A percentile compares a stretch with the other conserved stretches of the same genome.
Evolutionary conservation across 2,888 invertebrate species (phyloP).

Genomic region (Catocala sponsa): DNA sequence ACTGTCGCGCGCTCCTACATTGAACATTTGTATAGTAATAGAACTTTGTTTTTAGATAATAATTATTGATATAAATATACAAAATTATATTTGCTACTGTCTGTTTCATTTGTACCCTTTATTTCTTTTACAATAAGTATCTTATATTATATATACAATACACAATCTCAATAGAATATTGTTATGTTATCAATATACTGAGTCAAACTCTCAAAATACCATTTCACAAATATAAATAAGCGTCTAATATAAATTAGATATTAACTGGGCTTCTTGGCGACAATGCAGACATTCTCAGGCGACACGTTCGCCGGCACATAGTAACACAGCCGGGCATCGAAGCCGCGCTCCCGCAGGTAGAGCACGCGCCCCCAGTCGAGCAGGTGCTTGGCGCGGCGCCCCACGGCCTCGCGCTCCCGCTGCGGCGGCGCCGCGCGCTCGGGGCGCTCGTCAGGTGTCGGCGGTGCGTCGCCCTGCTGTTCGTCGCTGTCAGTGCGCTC

Average conservation of each 20-base stretch:
- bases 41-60: conserved; percentile 70
- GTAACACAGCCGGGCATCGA: conserved; percentile 88
- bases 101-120: conserved; percentile 56
- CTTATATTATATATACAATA: neutral
- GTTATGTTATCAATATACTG: too few species aligned
- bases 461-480: too few species aligned
- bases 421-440: neutral
- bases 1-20: conserved; percentile 22
- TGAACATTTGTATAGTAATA: conserved; percentile 63
- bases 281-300: conserved; percentile 93
- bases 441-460: too few species aligned
- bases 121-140: neutral
- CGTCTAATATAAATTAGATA: neutral
- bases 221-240: too few species aligned
- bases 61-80: conserved; percentile 81
- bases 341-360: conserved; percentile 88
- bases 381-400: conserved; percentile 92
- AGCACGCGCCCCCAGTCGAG: conserved; percentile 92
- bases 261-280: conserved; percentile 80
- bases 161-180: too few species aligned
- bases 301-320: conserved; percentile 91
- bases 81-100: conserved; percentile 75
- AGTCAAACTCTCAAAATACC: too few species aligned
- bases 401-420: conserved; percentile 77
- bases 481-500: too few species aligned